Evolutionary conservation across 2,888 invertebrate genomes (phyloP), one percentile per base, ranked within the genome.

Genomic region (Anarsia innoxiella): DNA sequence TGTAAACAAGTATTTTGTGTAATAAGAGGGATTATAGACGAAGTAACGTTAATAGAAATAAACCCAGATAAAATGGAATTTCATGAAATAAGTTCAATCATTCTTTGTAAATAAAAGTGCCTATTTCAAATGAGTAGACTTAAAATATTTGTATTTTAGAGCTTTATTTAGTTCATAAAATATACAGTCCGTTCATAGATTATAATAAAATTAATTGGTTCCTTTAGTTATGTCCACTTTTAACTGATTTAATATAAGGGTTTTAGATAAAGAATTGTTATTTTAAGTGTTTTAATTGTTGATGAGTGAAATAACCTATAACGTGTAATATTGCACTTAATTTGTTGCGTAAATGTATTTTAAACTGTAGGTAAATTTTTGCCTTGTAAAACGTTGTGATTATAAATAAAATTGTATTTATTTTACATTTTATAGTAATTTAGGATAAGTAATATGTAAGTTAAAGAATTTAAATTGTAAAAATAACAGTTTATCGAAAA

Each of bases 351-450:
- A 12, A 23, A 8, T 30, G 23, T 23, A 8, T 19, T 32, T 25
- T 15, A 30, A 27, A 19, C 28, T 36, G 35, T 41, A 36, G 36
- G 36, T 53, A 46, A 40, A 51, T 39, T 46, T 56, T 64, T 66
- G 73, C 71, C 71, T 76, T 75, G 48, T 56, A 64, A 53, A 48
- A 62, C 53, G 62, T 66, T 76, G 75, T 77, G 76, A 76, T 74
- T 66, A 56, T 51, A 54, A 49, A 56, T 51, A 51, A 48, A 58
- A 61, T 55, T 67, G 59, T 74, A 76, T 75, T 73, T 75, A 73
- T 77, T 64, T 45, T 45, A 59, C 56, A 59, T 50, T 51, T 58
- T 26, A 55, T 61, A 60, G 55, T 44, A 43, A 40, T 39, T 42
- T 61, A 52, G 38, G 34, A 19, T 45, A 46, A 46, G 41, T 49